Percentiles rank a stretch among this genome's conserved stretches.
phyloP scores from a whole-genome alignment of 2,888 invertebrate genomes.

The Sphaeridia pumilis region DNA sequence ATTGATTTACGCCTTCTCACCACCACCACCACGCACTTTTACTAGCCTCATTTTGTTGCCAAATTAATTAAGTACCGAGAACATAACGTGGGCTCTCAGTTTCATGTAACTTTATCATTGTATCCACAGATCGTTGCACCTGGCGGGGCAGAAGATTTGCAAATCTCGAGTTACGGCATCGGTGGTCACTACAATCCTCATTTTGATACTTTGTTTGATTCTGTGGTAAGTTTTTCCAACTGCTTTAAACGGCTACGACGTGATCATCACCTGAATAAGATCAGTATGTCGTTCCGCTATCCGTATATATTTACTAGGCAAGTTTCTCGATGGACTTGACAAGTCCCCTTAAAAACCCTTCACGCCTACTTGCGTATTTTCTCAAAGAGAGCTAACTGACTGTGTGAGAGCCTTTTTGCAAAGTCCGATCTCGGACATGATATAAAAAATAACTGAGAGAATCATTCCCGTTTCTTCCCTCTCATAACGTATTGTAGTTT shows the following conservation, averaged over 20 bases:
- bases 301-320: no score
- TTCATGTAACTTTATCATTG: neutral
- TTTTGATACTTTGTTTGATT: conserved; percentile 36
- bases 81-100: no score
- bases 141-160: conserved; percentile 36
- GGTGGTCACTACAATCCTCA: conserved; percentile 45
- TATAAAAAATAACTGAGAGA: no score
- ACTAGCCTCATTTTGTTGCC: neutral
- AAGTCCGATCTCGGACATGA: no score
- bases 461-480: no score
- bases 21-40: neutral
- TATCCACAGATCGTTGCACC: conserved; percentile 1
- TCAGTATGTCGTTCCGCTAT: conserved; percentile 1
- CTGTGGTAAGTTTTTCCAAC: conserved; percentile 5
- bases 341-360: no score
- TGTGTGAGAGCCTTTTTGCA: no score
- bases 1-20: neutral
- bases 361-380: no score
- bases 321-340: no score
- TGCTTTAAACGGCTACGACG: neutral
- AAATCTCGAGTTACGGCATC: conserved; percentile 43
- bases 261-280: neutral
- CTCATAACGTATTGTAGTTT: no score
- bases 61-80: neutral
- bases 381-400: no score